Conservation (phyloP, 2,888 invertebrate genomes). For the Eupithecia tripunctaria region DNA sequence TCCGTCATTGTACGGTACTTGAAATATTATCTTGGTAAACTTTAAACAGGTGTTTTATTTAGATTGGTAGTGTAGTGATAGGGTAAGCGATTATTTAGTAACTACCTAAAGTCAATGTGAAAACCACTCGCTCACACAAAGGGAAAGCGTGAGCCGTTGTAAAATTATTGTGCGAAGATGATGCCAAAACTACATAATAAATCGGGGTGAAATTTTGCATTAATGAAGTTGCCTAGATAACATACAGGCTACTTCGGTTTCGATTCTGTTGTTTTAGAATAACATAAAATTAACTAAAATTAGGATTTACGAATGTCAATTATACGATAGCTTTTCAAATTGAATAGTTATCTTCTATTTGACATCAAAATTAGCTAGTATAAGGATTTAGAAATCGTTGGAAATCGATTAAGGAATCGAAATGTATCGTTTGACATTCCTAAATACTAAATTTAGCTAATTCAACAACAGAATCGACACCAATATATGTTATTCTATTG, state of each 20-base stretch:
- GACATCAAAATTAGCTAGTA: no score
- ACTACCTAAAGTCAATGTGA: background rate
- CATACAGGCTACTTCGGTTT: no score
- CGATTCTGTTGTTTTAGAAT: no score
- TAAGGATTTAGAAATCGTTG: no score
- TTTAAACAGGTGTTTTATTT: slow-evolving; percentile 40
- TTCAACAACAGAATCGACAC: no score
- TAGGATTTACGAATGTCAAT: no score
- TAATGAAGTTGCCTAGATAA: background rate
- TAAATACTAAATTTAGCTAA: no score
- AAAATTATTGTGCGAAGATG: background rate
- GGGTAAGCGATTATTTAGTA: slow-evolving; percentile 21
- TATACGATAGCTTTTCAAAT: no score
- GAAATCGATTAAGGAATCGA: no score
- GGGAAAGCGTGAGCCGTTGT: background rate
- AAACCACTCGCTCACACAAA: background rate
- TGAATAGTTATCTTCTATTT: no score
- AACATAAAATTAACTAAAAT: no score
- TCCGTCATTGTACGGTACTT: slow-evolving; percentile 16
- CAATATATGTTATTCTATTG: background rate
- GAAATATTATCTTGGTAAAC: slow-evolving; percentile 30
- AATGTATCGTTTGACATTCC: no score
- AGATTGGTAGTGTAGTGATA: slow-evolving; percentile 8
- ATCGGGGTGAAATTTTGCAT: background rate
- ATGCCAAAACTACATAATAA: background rate